phyloP scores from a whole-genome alignment of 2,888 invertebrate species.

The Aporophyla nigra region DNA sequence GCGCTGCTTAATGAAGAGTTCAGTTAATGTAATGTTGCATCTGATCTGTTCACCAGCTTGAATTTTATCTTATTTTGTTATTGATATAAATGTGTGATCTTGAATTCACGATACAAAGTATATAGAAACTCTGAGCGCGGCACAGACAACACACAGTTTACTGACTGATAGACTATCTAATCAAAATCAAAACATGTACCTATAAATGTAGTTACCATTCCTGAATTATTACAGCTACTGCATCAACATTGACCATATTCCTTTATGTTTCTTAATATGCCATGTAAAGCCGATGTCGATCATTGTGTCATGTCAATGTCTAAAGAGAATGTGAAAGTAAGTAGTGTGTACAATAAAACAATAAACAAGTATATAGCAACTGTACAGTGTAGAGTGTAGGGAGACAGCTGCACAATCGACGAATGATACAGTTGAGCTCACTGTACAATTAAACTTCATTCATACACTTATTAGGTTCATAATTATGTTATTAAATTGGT shows the following conservation, averaged over 20 bases:
- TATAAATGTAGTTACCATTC: not conserved
- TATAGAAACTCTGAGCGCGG: not conserved
- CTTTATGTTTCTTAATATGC: not conserved
- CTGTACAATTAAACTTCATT: not conserved
- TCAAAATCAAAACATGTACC: not conserved
- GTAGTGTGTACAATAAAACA: not conserved
- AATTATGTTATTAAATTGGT: no score
- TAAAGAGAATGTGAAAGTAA: not conserved
- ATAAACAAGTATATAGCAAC: no score
- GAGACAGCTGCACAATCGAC: no score
- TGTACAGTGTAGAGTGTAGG: not conserved
- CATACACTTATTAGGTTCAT: not conserved
- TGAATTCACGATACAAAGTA: not conserved
- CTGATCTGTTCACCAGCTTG: not conserved
- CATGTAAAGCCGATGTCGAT: not conserved
- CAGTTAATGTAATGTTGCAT: slow-evolving; percentile 2
- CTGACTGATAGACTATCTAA: not conserved
- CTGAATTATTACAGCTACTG: not conserved
- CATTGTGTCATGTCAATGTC: not conserved
- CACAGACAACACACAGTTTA: not conserved
- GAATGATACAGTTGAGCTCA: not conserved
- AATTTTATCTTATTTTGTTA: not conserved
- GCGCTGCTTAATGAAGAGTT: slow-evolving; percentile 28
- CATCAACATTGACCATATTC: not conserved
- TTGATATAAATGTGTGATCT: not conserved